Conservation (phyloP, 2,113 vertebrate genomes). For the Chaetodon trifascialis region DNA sequence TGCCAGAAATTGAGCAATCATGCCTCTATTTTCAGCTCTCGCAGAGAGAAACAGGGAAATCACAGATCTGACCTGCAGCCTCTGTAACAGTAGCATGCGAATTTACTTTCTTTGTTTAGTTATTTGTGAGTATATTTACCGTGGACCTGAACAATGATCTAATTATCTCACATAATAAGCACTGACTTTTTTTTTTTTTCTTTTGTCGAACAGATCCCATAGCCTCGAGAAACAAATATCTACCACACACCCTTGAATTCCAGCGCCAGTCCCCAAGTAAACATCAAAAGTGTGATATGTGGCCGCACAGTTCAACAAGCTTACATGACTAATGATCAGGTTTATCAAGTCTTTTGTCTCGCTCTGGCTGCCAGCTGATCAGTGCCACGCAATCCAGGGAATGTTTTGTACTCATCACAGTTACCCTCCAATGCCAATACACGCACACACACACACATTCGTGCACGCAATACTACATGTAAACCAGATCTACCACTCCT, state of each 20-base stretch:
- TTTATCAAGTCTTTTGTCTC: constrained; percentile 65
- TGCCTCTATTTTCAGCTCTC: not conserved
- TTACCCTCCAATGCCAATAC: constrained; percentile 6
- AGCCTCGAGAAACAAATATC: constrained; percentile 75
- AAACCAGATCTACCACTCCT: constrained; percentile 71
- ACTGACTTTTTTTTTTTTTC: constrained; percentile 5
- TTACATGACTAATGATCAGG: constrained; percentile 72
- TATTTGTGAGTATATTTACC: not conserved
- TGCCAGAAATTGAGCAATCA: not conserved
- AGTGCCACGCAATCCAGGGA: constrained; percentile 40
- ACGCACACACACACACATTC: constrained; percentile 30
- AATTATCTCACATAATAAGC: constrained; percentile 31
- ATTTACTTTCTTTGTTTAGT: not conserved
- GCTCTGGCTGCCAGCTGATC: constrained; percentile 52
- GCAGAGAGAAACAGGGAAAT: not conserved
- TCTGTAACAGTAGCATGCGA: constrained; percentile 2
- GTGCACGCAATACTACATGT: constrained; percentile 13
- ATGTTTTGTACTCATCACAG: constrained; percentile 18
- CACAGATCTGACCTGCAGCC: not conserved
- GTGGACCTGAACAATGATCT: constrained; percentile 5
- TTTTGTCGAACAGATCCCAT: constrained; percentile 36
- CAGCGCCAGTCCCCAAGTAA: constrained; percentile 67
- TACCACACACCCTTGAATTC: constrained; percentile 67
- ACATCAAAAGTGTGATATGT: constrained; percentile 59
- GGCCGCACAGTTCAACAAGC: constrained; percentile 58